Evolutionary conservation across 2,113 vertebrate species (phyloP).

Genomic region (Anhinga anhinga): DNA sequence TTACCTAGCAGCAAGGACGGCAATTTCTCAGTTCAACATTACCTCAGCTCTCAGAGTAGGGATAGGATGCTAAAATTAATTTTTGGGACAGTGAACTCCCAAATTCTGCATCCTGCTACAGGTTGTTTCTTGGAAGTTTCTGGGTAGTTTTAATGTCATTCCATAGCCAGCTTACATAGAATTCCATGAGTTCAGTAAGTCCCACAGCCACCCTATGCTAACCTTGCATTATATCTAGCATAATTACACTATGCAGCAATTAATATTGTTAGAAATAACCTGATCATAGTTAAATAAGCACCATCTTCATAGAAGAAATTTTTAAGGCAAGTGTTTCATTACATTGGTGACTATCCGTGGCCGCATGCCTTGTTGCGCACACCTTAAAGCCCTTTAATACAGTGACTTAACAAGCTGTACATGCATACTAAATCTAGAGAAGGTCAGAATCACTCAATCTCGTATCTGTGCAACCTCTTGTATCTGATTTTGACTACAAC

Average conservation of each 20-base stretch:
- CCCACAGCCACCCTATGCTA: background rate
- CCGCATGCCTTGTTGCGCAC: background rate
- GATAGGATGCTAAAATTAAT: background rate
- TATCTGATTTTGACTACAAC: background rate
- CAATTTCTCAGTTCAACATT: background rate
- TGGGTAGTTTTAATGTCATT: background rate
- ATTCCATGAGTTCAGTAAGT: background rate
- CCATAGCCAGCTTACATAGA: background rate
- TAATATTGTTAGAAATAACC: background rate
- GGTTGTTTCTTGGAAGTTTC: background rate
- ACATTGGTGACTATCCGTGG: background rate
- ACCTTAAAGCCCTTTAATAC: background rate
- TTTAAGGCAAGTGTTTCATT: background rate
- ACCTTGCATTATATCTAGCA: background rate
- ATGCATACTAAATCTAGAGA: background rate
- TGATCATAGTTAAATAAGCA: background rate
- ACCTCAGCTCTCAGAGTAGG: background rate
- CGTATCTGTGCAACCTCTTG: background rate
- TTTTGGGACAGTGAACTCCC: background rate
- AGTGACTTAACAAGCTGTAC: background rate
- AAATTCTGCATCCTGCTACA: background rate
- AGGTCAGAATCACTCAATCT: background rate
- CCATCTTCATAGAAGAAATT: background rate
- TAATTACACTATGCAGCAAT: background rate
- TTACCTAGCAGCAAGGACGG: background rate